Conservation (phyloP, 2,888 invertebrate genomes). For the Thelaira solivaga region DNA sequence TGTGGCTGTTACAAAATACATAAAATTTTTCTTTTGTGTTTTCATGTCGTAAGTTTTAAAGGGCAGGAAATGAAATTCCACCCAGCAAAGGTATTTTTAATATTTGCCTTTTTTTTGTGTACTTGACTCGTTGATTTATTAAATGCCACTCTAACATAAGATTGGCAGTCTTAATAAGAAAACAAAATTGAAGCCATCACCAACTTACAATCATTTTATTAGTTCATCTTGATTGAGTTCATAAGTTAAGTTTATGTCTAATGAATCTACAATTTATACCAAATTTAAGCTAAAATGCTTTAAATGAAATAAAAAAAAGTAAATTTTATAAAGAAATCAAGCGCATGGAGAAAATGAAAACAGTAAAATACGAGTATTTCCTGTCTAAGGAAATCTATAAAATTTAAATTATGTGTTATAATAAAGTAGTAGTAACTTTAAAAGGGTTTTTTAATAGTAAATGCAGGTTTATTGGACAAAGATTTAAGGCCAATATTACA, state of each 20-base stretch:
- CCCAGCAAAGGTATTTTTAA: neutral
- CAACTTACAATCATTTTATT: neutral
- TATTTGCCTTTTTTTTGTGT: neutral
- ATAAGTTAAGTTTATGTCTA: neutral
- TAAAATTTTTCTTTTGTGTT: neutral
- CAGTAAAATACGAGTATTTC: conserved; percentile 18
- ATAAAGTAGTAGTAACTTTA: conserved; percentile 37
- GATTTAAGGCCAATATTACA: too few species aligned
- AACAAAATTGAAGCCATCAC: neutral
- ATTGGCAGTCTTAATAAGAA: conserved; percentile 32
- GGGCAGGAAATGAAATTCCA: neutral
- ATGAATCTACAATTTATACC: neutral
- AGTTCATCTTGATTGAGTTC: neutral
- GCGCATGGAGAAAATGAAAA: neutral
- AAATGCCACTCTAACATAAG: conserved; percentile 14
- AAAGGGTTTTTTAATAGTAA: too few species aligned
- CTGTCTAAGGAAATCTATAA: conserved; percentile 56
- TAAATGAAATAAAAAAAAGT: neutral
- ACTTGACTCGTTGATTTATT: neutral
- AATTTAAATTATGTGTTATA: conserved; percentile 54
- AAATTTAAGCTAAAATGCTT: neutral
- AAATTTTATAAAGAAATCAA: neutral
- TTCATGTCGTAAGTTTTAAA: neutral
- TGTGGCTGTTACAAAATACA: neutral
- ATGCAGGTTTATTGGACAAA: too few species aligned